Evolutionary conservation across 2,888 invertebrate genomes (phyloP), one percentile per base, ranked within the genome.

Genomic region (Drosophila prolongata): DNA sequence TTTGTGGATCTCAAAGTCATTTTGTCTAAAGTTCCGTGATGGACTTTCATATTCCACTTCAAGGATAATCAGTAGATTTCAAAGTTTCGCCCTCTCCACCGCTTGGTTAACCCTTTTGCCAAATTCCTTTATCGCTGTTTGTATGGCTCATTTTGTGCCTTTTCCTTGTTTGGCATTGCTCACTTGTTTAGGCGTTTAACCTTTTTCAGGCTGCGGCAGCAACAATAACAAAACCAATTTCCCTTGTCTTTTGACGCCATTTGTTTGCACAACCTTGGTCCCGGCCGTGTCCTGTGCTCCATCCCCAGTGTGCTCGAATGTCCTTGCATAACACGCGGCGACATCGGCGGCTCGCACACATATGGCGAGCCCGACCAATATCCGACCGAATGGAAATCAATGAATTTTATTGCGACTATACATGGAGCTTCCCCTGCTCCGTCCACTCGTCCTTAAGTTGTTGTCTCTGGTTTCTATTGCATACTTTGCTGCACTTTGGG

Each of bases 251-350:
- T 70, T 80, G 80, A 76, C 78, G 80, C 84, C 76, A 80, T 86
- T 87, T 87, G 87, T 84, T 80, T 81, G 87, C 79, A 57, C 71
- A 87, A 80, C 87, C 85, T 78, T 80, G 80, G 76, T 72, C 59
- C 60, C 46, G 38, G 19, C 40, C 46, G 55, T 55, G 10, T 68
- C 46, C 46, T 10, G 38, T 35, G 34, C 9, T 49, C 43, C 47
- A 16, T 43, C 14, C 44, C 27, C 50, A 44, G 24, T 24, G 47
- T 47, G 14, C 11, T n/a, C 16, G 9, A 9, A 42, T 66, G 76
- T 68, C 59, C 71, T 62, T 80, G 74, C 62, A 59, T 47, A 54
- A 69, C 76, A 40, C 40, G 50, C 69, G 46, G 52, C 70, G 58
- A 58, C 52, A 27, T 67, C 69, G 59, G 50, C 58, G 50, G 43